These are phyloP conservation scores for Scolopax bukidnonensis DNA, from an alignment of 2,797 vertebrate genomes.

Conservation along the genomic window DNA sequence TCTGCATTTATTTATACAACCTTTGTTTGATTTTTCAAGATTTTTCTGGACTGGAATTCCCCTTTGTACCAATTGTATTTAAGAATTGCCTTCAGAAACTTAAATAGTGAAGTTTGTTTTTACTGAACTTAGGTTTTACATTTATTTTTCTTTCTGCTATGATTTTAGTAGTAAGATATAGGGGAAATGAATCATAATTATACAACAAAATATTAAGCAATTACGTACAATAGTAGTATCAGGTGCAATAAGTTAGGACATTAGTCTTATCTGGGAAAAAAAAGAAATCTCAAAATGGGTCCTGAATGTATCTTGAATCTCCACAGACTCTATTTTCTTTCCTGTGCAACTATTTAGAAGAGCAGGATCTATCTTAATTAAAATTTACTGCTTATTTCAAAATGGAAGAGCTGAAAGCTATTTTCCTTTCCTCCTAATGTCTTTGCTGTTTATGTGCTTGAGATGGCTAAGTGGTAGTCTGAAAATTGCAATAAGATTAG, in stretches of 20 bases:
- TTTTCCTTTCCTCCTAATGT: slow-evolving; percentile 31
- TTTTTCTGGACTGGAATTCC: not conserved
- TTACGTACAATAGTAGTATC: not conserved
- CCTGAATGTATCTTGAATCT: slow-evolving; percentile 2
- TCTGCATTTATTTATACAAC: not conserved
- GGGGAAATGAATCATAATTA: not conserved
- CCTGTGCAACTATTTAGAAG: not conserved
- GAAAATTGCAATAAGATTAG: slow-evolving; percentile 54
- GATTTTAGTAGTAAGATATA: not conserved
- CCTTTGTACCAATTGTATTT: not conserved
- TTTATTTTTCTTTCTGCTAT: not conserved
- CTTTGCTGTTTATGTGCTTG: slow-evolving; percentile 46
- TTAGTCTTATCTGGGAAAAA: slow-evolving; percentile 13
- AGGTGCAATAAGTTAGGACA: not conserved
- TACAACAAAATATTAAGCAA: not conserved
- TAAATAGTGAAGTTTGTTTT: not conserved
- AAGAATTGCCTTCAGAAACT: not conserved
- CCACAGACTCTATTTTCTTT: slow-evolving; percentile 7
- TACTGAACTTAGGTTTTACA: not conserved
- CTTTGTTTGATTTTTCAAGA: not conserved
- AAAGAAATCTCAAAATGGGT: not conserved
- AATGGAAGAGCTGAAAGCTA: slow-evolving; percentile 40
- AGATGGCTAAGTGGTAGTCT: slow-evolving; percentile 42
- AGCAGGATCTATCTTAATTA: slow-evolving; percentile 38
- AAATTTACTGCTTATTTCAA: slow-evolving; percentile 44